Conservation (phyloP, 2,888 invertebrate species). For the Acanthosepion pharaonis region DNA sequence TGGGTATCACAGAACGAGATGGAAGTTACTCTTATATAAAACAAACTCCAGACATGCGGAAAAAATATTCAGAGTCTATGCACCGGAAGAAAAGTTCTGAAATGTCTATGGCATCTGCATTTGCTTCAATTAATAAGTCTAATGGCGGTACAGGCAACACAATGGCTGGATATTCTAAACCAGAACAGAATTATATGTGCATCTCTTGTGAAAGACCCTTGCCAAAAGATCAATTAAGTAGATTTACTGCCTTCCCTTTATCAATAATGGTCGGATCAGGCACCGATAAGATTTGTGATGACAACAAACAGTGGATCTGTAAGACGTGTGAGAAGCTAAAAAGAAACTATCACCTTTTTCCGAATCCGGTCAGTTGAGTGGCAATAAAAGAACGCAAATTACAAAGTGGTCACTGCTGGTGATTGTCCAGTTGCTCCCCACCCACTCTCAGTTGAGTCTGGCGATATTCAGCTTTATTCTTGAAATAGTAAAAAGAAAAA, state of each 20-base stretch:
- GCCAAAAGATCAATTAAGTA: conserved; percentile 16
- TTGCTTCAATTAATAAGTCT: neutral
- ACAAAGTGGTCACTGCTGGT: conserved; percentile 1
- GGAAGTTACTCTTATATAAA: conserved; percentile 40
- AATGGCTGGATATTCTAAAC: neutral
- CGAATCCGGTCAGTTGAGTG: conserved; percentile 41
- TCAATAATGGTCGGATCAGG: neutral
- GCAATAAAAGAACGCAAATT: neutral
- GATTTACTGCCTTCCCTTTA: neutral
- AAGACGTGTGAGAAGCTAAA: conserved; percentile 41
- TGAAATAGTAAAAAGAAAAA: neutral
- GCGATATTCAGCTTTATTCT: neutral
- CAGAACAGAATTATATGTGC: neutral
- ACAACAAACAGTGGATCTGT: conserved; percentile 38
- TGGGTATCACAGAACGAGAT: neutral
- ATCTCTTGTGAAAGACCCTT: conserved; percentile 35
- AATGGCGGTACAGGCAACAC: neutral
- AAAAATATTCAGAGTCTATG: conserved; percentile 39
- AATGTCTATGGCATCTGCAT: neutral
- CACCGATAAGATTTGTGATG: neutral
- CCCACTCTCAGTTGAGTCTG: neutral
- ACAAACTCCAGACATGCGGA: neutral
- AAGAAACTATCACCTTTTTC: conserved; percentile 43
- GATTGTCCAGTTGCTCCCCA: neutral
- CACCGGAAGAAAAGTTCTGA: conserved; percentile 34